phyloP scores from a whole-genome alignment of 2,113 vertebrate species.

The Bos javanicus region DNA sequence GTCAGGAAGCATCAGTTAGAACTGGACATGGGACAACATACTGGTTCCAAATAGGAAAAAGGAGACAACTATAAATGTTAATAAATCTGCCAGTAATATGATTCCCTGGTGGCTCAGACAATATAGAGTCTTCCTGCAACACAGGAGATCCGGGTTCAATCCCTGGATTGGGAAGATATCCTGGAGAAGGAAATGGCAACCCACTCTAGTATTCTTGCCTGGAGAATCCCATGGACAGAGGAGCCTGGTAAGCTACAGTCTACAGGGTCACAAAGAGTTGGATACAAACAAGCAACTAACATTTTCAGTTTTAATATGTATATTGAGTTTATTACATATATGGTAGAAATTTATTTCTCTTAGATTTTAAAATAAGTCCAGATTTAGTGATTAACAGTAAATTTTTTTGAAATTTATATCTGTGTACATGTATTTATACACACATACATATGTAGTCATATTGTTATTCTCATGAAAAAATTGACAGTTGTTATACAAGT shows the following conservation, averaged over 20 bases:
- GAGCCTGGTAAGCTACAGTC: neutral
- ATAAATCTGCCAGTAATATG: neutral
- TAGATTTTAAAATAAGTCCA: neutral
- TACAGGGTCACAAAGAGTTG: neutral
- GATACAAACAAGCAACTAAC: neutral
- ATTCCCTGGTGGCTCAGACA: neutral
- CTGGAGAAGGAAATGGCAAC: neutral
- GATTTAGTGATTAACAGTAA: neutral
- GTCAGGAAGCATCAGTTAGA: no score
- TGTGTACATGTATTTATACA: neutral
- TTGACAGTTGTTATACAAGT: conserved; percentile 10
- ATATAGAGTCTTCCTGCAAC: neutral
- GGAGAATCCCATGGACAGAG: neutral
- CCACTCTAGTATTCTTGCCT: neutral
- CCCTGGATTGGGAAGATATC: neutral
- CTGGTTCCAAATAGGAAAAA: no score
- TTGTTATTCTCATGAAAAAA: conserved; percentile 7
- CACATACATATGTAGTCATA: neutral
- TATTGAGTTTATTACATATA: neutral
- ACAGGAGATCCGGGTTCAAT: neutral
- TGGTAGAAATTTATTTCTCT: neutral
- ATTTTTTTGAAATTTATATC: neutral
- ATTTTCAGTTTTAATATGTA: neutral
- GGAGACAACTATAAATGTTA: neutral
- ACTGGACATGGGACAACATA: no score